phyloP scores from a whole-genome alignment of 2,888 invertebrate genomes.

The Geophilus truncorum region DNA sequence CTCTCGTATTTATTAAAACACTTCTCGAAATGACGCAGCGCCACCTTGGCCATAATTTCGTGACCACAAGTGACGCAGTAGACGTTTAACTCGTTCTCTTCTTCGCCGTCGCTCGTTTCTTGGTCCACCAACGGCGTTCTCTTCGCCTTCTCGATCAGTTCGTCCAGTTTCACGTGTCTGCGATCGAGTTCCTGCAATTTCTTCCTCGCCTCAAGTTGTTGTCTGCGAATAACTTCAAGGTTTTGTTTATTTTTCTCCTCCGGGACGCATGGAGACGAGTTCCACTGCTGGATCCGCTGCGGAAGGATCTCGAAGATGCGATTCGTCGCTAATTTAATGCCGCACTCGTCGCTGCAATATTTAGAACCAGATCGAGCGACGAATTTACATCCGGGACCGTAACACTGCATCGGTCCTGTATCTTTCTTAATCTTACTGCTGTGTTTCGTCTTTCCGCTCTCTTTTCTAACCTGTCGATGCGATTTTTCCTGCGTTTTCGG shows the following conservation, averaged over 20 bases:
- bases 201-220: constrained; percentile 70
- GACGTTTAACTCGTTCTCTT: constrained; percentile 64
- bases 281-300: constrained; percentile 89
- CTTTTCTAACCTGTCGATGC: constrained; percentile 36
- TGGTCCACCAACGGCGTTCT: constrained; percentile 61
- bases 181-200: constrained; percentile 56
- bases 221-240: constrained; percentile 65
- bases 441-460: constrained; percentile 37
- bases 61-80: constrained; percentile 97
- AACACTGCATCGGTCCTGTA: constrained; percentile 68
- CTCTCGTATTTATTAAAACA: constrained; percentile 97
- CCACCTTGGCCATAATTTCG: constrained; percentile 85
- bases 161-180: constrained; percentile 62
- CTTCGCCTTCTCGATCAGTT: constrained; percentile 70
- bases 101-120: constrained; percentile 41
- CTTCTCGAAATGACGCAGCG: constrained; percentile 95
- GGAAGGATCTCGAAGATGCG: constrained; percentile 65
- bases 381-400: constrained; percentile 79
- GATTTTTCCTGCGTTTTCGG: constrained; percentile 8
- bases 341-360: constrained; percentile 90
- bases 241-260: constrained; percentile 68
- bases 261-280: constrained; percentile 74
- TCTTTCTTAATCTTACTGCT: constrained; percentile 5
- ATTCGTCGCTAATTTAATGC: constrained; percentile 67
- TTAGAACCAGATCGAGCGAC: constrained; percentile 76